Base-by-base conservation (phyloP, 2,888 invertebrate genomes). In the Agrotis exclamationis region DNA sequence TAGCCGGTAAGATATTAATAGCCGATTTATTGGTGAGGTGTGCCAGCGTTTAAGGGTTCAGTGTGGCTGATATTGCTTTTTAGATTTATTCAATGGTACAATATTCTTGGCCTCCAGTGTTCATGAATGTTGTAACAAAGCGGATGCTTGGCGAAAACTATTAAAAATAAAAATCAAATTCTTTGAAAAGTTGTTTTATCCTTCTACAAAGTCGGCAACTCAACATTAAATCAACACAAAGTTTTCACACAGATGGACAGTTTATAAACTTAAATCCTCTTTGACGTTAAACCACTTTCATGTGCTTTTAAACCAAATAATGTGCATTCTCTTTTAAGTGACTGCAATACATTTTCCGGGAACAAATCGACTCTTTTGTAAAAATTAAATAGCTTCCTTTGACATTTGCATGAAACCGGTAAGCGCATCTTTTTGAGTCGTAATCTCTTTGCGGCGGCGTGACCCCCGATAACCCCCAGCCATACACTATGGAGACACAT, bases 381-480 rank as follows among this genome's bases (percentile, higher is more conserved):
- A 53, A 74, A 75, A 83, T 70, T 62, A 83, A 75, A 66, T 48
- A 71, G 47, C 24, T 70, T 63, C 51, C 59, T 71, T 71, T 75
- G 70, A 71, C 33, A 50, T 60, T 54, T 33, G 39, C 50, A 13
- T 20, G 56, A 16, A 69, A 53, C 18, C 50, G 20, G 53, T 58
- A 39, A 82, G 68, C 53, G 63, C 65, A 51, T 67, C 39, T 53
- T 48, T 59, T 24, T 53, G 33, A 33, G 51, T 57, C 56, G 60
- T 57, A 57, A 68, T 83, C 67, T 76, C 58, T 70, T 57, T 65
- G 54, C 58, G 58, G 7, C 56, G 22, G 57, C 11, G 45, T 70
- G 58, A 65, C 56, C 64, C 74, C 56, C 56, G 20, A 59, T 18
- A 54, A 63, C 51, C 59, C 28, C 48, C 24, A 57, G n/a, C 50